phyloP scores from a whole-genome alignment of 2,888 invertebrate species.

The Euproctis similis region DNA sequence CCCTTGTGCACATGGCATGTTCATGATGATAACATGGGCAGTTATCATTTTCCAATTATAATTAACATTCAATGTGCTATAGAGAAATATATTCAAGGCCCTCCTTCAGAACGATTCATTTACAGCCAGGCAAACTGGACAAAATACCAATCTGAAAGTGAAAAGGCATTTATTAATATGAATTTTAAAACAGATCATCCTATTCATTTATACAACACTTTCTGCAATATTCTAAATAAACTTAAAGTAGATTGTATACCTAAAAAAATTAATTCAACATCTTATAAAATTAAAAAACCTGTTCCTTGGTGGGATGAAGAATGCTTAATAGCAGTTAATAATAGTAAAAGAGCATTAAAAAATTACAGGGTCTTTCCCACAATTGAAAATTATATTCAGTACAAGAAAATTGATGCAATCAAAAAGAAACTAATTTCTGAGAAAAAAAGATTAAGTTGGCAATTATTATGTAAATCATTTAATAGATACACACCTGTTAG shows the following conservation, averaged over 20 bases:
- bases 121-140: background rate
- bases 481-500: background rate
- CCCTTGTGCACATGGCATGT: too few relatives aligned
- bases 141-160: background rate
- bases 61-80: background rate
- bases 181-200: background rate
- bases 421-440: conserved; percentile 6
- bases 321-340: background rate
- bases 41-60: too few relatives aligned
- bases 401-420: conserved; percentile 5
- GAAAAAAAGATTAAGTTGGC: conserved; percentile 4
- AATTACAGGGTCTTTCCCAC: background rate
- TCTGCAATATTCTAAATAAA: background rate
- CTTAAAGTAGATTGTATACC: background rate
- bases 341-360: background rate
- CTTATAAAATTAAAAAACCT: background rate
- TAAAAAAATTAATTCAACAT: background rate
- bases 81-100: conserved; percentile 1
- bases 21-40: background rate
- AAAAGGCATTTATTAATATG: background rate
- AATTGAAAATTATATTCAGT: background rate
- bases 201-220: background rate
- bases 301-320: background rate
- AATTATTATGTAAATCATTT: conserved; percentile 4
- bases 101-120: too few relatives aligned